Base-by-base conservation (phyloP, 2,113 vertebrate genomes). In the Albula glossodonta region DNA sequence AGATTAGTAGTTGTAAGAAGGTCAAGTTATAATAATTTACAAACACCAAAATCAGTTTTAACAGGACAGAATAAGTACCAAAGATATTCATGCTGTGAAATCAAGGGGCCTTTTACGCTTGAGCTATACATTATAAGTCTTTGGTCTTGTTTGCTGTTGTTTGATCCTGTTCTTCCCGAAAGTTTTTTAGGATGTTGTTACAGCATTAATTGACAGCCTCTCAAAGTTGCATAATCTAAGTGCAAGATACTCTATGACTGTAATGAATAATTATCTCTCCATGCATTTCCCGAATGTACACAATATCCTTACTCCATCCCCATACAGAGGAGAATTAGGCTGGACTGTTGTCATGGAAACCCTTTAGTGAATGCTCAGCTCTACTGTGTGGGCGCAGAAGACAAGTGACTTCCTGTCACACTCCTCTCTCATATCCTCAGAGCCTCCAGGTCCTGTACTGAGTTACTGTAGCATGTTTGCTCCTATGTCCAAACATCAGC, bases 301-400 rank as follows among this genome's bases (percentile, higher is more conserved):
- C 80, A 83, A 81, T 78, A 81, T 86, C 81, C 63, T 81, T 19
- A 31, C 41, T 82, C 70, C 63, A 78, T 5, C 19, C 12, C 84
- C 51, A 50, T 51, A 57, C 19, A 49, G 48, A 57, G 80, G 12
- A 49, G 79, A 52, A 31, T 51, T 51, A 13, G 50, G 12, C 31
- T 51, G 41, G 17, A 70, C 49, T 41, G 79, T 86, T 56, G 25
- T 79, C 57, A 81, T 86, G 79, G 84, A 86, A 86, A 81, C 84
- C 50, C 78, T 81, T 79, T 19, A 79, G 78, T 79, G 31, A 41
- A 79, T 41, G 78, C 78, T 17, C 48, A 15, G 82, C 81, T 5
- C 11, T 12, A 17, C 60, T 78, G 88, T 85, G 90, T 90, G 89
- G 89, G 89, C n/a, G 78, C 0, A 9, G 11, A 19, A 49, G 83